Evolutionary conservation across 2,888 invertebrate genomes (phyloP).

Genomic region (Pseudococcus viburni): DNA sequence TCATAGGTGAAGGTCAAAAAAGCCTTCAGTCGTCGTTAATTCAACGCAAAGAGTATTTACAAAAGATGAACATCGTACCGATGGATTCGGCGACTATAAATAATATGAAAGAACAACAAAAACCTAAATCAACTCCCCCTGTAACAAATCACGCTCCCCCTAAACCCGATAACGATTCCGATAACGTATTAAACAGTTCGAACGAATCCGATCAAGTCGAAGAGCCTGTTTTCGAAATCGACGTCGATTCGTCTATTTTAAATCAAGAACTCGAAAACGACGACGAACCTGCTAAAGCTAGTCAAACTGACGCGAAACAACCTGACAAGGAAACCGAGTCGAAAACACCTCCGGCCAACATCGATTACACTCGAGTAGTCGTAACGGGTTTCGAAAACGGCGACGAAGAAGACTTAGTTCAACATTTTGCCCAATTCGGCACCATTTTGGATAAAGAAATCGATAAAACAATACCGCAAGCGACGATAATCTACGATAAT

Average conservation of each 20-base stretch:
- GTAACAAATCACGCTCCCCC: neutral
- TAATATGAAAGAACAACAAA: slow-evolving; percentile 23
- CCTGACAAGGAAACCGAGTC: slow-evolving; percentile 13
- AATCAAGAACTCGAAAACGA: slow-evolving; percentile 57
- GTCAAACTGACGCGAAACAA: slow-evolving; percentile 39
- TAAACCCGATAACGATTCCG: slow-evolving; percentile 26
- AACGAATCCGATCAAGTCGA: slow-evolving; percentile 21
- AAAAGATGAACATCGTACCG: slow-evolving; percentile 61
- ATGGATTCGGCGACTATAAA: slow-evolving; percentile 61
- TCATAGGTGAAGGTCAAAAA: slow-evolving; percentile 54
- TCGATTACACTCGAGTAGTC: slow-evolving; percentile 78
- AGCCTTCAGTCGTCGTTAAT: slow-evolving; percentile 47
- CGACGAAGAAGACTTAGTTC: slow-evolving; percentile 84
- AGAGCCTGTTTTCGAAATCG: slow-evolving; percentile 43
- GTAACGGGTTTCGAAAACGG: slow-evolving; percentile 90
- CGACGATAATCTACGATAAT: slow-evolving; percentile 82
- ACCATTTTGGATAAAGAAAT: slow-evolving; percentile 86
- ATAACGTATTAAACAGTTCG: neutral
- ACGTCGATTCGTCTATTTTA: slow-evolving; percentile 57
- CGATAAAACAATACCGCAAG: slow-evolving; percentile 82
- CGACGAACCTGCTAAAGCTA: slow-evolving; percentile 36
- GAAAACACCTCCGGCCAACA: slow-evolving; percentile 29
- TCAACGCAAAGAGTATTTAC: slow-evolving; percentile 61
- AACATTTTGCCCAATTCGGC: slow-evolving; percentile 87
- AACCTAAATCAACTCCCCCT: neutral